A percentile compares a stretch with the other conserved stretches of the same genome.
phyloP scores from a whole-genome alignment of 2,113 vertebrate genomes.

The Stercorarius parasiticus region DNA sequence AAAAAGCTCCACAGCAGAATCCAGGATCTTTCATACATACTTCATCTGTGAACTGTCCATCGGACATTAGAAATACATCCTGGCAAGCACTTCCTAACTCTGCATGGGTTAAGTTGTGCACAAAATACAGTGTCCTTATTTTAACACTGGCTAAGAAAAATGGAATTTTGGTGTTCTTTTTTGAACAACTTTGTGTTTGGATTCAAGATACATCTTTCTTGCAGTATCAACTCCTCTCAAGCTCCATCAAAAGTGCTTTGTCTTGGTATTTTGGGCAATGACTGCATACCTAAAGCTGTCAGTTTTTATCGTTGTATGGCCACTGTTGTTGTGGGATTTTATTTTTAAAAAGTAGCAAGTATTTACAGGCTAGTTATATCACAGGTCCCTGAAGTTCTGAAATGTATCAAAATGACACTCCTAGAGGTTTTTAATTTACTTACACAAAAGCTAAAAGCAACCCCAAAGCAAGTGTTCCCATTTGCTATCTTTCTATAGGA shows the following conservation, averaged over 20 bases:
- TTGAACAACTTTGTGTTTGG: not conserved
- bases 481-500: not conserved
- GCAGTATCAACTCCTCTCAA: not conserved
- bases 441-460: not conserved
- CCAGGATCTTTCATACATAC: not conserved
- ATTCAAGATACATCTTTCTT: not conserved
- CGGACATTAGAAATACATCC: not conserved
- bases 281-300: not conserved
- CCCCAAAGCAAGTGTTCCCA: not conserved
- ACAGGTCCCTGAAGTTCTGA: not conserved
- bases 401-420: not conserved
- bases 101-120: not conserved
- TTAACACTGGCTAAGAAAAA: not conserved
- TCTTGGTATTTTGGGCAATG: not conserved
- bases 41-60: not conserved
- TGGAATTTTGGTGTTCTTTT: not conserved
- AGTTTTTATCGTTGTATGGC: not conserved
- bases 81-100: not conserved
- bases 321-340: not conserved
- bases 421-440: not conserved
- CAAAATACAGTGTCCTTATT: not conserved
- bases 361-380: not conserved
- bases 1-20: not conserved
- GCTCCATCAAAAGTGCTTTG: not conserved
- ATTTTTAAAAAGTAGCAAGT: not conserved